Conservation (phyloP, 2,113 vertebrate genomes). For the Paratilapia polleni region DNA sequence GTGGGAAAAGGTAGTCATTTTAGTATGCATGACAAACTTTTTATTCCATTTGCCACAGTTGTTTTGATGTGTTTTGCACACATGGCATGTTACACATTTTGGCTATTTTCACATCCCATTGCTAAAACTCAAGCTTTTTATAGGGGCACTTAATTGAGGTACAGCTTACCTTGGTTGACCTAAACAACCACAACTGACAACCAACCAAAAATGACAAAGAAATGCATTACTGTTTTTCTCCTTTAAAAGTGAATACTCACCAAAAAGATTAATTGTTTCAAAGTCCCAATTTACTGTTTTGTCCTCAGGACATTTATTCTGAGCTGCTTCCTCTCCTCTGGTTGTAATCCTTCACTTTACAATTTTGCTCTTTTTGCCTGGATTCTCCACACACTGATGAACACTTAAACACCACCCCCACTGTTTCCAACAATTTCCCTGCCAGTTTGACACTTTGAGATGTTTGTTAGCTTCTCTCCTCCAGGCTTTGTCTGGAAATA, state of each 20-base stretch:
- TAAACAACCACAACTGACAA: neutral
- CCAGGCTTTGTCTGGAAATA: constrained; percentile 27
- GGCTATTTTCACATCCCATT: neutral
- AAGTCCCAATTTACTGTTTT: neutral
- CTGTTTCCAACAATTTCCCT: neutral
- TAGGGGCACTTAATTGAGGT: neutral
- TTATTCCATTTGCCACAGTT: neutral
- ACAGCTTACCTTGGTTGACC: no score
- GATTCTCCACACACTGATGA: constrained; percentile 3
- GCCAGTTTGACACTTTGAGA: constrained; percentile 17
- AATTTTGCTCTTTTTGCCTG: constrained; percentile 10
- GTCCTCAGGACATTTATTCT: neutral
- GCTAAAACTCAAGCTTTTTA: neutral
- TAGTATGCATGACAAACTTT: neutral
- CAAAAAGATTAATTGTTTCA: neutral
- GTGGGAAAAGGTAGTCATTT: neutral
- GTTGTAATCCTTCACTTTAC: constrained; percentile 1
- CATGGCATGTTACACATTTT: neutral
- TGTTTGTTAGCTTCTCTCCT: constrained; percentile 17
- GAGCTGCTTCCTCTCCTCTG: neutral
- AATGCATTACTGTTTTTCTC: neutral
- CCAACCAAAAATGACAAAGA: no score
- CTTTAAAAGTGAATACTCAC: neutral
- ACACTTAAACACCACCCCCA: neutral
- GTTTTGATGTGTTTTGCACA: neutral